Evolutionary conservation across 2,797 vertebrate genomes (phyloP), one percentile per base, ranked within the genome.

Genomic region (Takifugu ocellatus): DNA sequence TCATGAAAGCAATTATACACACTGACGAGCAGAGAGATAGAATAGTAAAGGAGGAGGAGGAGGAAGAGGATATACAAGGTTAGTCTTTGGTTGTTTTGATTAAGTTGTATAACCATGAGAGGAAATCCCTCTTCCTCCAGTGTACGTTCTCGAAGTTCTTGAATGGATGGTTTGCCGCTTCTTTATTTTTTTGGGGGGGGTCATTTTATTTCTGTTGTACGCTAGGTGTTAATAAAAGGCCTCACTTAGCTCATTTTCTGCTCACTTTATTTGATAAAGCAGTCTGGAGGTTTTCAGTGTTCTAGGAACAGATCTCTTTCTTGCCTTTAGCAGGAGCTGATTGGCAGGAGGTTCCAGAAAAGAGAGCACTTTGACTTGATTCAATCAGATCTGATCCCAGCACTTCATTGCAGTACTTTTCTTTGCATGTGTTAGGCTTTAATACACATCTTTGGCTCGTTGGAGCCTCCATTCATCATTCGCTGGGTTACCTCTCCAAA

Each of bases 231-330:
- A 78, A 83, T 63, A 56, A 83, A 78, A 75, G 70, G 61, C 79
- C 82, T 81, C 66, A 78, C 81, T 84, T 74, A 72, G 80, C 61
- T 68, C 29, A 59, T 81, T 82, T 68, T 81, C 68, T 72, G 81
- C 78, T 78, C 69, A 77, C 81, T 85, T 82, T 80, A 71, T 74
- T 74, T 66, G 51, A 69, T 66, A 71, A 82, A 62, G 63, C 45
- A 72, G 51, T 56, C 33, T 33, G 33, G 33, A 8, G 33, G 33
- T 33, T 9, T 33, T 33, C 11, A 9, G 33, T 9, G 9, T 39
- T 39, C 36, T 14, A 39, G 12, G 12, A 14, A 12, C 36, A 39
- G 12, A 39, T 10, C 12, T 10, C 12, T 39, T 2, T 14, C 15
- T 60, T 16, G 24, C 48, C 61, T 49, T 60, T 43, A 70, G 59